Conservation (phyloP, 2,113 vertebrate genomes). For the Anhinga anhinga region DNA sequence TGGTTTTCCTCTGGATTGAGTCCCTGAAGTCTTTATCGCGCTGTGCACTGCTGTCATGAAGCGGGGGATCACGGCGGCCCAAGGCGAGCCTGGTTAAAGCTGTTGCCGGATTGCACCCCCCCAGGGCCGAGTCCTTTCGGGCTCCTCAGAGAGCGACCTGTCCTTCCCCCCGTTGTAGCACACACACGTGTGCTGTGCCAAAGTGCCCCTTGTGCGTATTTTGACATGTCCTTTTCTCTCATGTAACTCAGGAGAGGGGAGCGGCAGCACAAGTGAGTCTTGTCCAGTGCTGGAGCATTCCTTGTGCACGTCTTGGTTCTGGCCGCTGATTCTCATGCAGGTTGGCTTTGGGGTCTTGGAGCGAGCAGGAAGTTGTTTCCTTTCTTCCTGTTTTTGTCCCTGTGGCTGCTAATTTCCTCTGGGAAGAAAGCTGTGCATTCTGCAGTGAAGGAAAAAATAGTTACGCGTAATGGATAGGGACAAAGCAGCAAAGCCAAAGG, state of each 20-base stretch:
- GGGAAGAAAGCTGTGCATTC: slow-evolving; percentile 35
- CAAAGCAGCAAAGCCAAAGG: background rate
- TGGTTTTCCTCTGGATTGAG: background rate
- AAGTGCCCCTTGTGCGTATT: background rate
- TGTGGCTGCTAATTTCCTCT: slow-evolving; percentile 39
- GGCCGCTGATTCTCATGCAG: background rate
- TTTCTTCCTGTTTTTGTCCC: slow-evolving; percentile 68
- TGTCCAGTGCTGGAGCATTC: background rate
- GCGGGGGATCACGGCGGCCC: background rate
- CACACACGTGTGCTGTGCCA: background rate
- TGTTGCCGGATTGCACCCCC: background rate
- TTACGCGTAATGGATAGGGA: slow-evolving; percentile 2
- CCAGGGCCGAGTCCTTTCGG: background rate
- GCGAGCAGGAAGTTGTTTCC: slow-evolving; percentile 46
- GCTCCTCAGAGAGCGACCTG: background rate
- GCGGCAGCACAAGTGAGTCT: background rate
- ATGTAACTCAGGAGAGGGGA: background rate
- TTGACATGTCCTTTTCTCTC: background rate
- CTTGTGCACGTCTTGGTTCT: background rate
- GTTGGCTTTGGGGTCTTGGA: background rate
- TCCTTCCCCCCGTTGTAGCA: background rate
- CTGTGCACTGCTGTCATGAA: background rate
- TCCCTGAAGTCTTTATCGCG: background rate
- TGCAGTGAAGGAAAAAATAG: slow-evolving; percentile 38
- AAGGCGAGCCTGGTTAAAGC: background rate